Conservation (phyloP, 2,888 invertebrate species). For the Oxystoma pomonae region DNA sequence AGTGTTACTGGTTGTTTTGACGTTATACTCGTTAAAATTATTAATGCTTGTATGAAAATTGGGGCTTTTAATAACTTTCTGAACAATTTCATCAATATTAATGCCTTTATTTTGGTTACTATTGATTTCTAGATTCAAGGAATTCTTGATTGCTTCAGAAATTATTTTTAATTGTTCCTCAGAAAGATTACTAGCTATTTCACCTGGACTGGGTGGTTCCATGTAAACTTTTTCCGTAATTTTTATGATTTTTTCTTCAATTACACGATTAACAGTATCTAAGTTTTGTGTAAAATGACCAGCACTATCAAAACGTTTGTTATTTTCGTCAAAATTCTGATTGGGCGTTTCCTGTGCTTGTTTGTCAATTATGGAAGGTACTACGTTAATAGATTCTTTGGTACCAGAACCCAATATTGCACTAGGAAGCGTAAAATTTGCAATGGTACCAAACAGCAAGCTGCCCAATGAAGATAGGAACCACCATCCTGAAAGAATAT, state of each 20-base stretch:
- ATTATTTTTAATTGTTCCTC: conserved; percentile 45
- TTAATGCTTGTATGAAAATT: conserved; percentile 33
- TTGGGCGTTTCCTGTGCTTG: not conserved
- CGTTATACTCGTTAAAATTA: conserved; percentile 23
- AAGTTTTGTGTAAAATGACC: not conserved
- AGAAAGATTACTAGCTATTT: conserved; percentile 35
- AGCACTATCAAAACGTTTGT: not conserved
- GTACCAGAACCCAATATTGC: not conserved
- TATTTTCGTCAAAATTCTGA: not conserved
- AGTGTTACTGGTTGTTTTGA: conserved; percentile 1
- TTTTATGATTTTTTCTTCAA: conserved; percentile 36
- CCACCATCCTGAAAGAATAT: conserved; percentile 44
- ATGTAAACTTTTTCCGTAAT: conserved; percentile 32
- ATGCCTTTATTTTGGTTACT: conserved; percentile 27
- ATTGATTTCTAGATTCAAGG: conserved; percentile 31
- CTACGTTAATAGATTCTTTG: not conserved
- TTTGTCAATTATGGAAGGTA: not conserved
- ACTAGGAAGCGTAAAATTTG: conserved; percentile 18
- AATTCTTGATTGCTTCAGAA: conserved; percentile 38
- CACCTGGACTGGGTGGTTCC: conserved; percentile 26
- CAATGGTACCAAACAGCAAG: conserved; percentile 20
- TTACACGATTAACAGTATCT: not conserved
- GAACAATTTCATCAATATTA: conserved; percentile 43
- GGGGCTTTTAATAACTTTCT: conserved; percentile 41
- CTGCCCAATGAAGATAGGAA: conserved; percentile 38